Percentiles rank a stretch among this genome's conserved stretches.
Conservation (phyloP, 2,113 vertebrate genomes). For the Pseudorhombus dupliciocellatus region DNA sequence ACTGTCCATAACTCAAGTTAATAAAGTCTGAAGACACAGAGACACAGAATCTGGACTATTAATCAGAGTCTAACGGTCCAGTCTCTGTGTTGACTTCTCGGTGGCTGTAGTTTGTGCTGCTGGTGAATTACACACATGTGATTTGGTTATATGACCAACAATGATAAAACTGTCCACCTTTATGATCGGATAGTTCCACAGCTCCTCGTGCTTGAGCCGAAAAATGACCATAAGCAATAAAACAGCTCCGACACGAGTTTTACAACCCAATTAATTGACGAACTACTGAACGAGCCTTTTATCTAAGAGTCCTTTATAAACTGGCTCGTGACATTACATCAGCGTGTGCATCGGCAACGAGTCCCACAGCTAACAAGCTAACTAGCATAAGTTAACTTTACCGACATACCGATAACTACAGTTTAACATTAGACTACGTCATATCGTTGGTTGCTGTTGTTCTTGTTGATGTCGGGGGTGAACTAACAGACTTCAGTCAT, state of each 20-base stretch:
- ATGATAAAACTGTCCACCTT: too few relatives aligned
- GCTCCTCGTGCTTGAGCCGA: neutral
- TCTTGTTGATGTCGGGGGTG: fast-evolving
- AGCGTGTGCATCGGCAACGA: neutral
- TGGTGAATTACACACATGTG: too few relatives aligned
- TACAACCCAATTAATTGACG: too few relatives aligned
- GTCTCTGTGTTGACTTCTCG: too few relatives aligned
- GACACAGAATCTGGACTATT: too few relatives aligned
- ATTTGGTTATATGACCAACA: neutral
- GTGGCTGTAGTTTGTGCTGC: too few relatives aligned
- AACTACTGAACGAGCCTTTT: neutral
- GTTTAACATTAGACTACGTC: fast-evolving
- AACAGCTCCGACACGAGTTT: neutral
- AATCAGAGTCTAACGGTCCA: too few relatives aligned
- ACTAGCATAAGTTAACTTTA: conserved; percentile 6
- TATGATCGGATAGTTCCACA: neutral
- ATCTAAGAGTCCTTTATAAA: neutral
- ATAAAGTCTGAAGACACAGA: too few relatives aligned
- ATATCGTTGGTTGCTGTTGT: fast-evolving
- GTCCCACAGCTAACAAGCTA: conserved; percentile 13
- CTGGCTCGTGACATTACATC: neutral
- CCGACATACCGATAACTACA: too few relatives aligned
- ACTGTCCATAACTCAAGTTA: too few relatives aligned
- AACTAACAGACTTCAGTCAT: neutral
- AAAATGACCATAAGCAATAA: neutral